Evolutionary conservation across 2,888 invertebrate species (phyloP).

Genomic region (Keiferia lycopersicella): DNA sequence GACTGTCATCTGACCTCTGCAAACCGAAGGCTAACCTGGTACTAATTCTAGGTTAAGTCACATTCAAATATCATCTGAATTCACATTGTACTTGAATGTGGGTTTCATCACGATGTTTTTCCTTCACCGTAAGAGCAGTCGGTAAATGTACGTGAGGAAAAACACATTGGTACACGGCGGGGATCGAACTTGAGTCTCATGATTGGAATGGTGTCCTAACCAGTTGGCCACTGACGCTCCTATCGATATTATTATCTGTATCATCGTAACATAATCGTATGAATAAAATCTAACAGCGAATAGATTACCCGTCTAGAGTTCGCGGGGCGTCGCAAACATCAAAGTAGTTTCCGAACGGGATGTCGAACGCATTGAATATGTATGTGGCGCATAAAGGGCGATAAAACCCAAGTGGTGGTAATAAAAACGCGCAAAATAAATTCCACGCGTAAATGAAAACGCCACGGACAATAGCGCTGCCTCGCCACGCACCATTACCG

Average conservation of each 20-base stretch:
- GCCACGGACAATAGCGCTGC: slow-evolving; percentile 63
- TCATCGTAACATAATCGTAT: slow-evolving; percentile 1
- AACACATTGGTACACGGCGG: no score
- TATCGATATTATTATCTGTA: not conserved
- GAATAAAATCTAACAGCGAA: slow-evolving; percentile 1
- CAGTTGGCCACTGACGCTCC: no score
- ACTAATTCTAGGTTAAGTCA: no score
- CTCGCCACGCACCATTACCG: slow-evolving; percentile 69
- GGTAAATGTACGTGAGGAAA: no score
- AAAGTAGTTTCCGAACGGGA: slow-evolving; percentile 52
- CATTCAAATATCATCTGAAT: no score
- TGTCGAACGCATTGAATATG: slow-evolving; percentile 63
- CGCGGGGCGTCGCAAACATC: slow-evolving; percentile 36
- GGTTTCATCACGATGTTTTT: no score
- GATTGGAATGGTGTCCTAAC: no score
- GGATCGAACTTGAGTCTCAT: no score
- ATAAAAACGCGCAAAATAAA: slow-evolving; percentile 62
- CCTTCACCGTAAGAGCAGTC: no score
- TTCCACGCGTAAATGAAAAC: slow-evolving; percentile 66
- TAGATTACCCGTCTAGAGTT: slow-evolving; percentile 6
- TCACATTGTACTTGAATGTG: no score
- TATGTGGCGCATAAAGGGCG: slow-evolving; percentile 58
- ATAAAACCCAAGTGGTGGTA: slow-evolving; percentile 62
- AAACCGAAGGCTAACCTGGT: no score
- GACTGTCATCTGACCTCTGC: no score